Evolutionary conservation across 2,888 invertebrate species (phyloP).

Genomic region (Drosophila mimetica): DNA sequence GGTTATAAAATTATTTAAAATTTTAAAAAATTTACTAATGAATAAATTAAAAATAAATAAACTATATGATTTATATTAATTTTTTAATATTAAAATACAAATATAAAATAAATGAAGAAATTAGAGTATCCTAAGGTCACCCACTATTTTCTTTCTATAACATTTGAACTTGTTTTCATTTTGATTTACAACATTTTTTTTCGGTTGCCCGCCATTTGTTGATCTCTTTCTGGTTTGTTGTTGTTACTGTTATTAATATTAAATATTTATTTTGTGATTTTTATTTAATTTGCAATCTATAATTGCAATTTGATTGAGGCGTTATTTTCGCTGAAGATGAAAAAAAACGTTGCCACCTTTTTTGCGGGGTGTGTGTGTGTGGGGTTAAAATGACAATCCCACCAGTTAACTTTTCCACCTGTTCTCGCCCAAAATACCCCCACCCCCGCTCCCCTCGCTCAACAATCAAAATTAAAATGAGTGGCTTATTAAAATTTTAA

Average conservation of each 20-base stretch:
- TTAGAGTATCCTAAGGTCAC: neutral
- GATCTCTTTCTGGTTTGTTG: conserved; percentile 23
- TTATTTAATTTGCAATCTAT: conserved; percentile 76
- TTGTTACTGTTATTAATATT: conserved; percentile 64
- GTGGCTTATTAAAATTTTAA: conserved; percentile 83
- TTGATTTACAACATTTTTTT: conserved; percentile 36
- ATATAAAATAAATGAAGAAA: too few relatives aligned
- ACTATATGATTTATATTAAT: too few relatives aligned
- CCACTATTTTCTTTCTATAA: neutral
- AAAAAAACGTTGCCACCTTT: conserved; percentile 10
- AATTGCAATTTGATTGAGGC: conserved; percentile 73
- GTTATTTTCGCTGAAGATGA: neutral
- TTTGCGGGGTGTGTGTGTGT: neutral
- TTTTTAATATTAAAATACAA: too few relatives aligned
- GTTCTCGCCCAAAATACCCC: neutral
- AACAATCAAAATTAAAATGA: conserved; percentile 82
- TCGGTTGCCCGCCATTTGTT: conserved; percentile 21
- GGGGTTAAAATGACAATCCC: neutral
- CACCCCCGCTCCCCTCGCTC: conserved; percentile 17
- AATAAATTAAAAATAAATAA: too few relatives aligned
- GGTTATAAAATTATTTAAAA: too few relatives aligned
- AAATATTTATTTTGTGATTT: conserved; percentile 76
- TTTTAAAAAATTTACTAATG: too few relatives aligned
- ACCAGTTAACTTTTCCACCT: conserved; percentile 8
- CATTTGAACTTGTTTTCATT: conserved; percentile 18